phyloP scores from a whole-genome alignment of 2,113 vertebrate species.

The Psittacus erithacus region DNA sequence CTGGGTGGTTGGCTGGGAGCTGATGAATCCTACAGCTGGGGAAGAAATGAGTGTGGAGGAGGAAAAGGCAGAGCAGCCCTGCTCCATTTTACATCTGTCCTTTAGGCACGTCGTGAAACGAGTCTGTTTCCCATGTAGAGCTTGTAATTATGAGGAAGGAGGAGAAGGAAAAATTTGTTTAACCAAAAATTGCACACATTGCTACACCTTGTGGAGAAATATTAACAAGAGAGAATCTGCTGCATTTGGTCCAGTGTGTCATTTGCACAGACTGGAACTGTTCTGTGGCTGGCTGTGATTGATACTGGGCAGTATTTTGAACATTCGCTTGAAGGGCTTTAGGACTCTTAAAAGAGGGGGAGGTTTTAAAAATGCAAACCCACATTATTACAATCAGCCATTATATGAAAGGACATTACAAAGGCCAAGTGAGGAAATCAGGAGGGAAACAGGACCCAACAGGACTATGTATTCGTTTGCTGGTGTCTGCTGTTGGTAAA shows the following conservation, averaged over 20 bases:
- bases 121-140: background rate
- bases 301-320: background rate
- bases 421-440: background rate
- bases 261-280: background rate
- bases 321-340: background rate
- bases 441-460: background rate
- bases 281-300: background rate
- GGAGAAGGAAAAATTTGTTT: background rate
- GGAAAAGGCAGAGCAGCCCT: background rate
- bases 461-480: background rate
- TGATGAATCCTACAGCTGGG: background rate
- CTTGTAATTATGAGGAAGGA: background rate
- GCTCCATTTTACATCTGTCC: background rate
- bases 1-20: background rate
- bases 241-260: background rate
- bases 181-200: background rate
- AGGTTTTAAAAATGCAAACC: constrained; percentile 7
- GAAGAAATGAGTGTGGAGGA: background rate
- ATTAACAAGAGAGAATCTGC: background rate
- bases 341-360: background rate
- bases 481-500: background rate
- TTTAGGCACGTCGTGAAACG: background rate
- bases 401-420: background rate
- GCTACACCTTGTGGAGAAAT: background rate
- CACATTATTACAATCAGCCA: background rate